These are phyloP conservation scores for Muricea muricata DNA, from an alignment of 92 coral and sea anemone genomes.

Conservation along the genomic window DNA sequence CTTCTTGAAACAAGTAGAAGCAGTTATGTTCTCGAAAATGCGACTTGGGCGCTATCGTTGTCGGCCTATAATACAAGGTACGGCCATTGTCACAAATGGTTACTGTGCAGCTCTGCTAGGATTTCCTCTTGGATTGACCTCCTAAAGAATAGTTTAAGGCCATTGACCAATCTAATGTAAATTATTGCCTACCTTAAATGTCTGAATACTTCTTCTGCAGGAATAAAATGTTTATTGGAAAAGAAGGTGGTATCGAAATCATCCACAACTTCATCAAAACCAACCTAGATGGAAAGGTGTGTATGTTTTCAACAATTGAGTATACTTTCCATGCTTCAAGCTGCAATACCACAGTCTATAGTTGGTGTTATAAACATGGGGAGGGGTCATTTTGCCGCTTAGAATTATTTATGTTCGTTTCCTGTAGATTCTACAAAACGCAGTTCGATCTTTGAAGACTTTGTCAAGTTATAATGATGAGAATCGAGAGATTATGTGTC, in stretches of 20 bases:
- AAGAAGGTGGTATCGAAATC: slow-evolving; percentile 83
- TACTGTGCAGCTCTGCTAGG: too few relatives aligned
- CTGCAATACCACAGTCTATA: too few relatives aligned
- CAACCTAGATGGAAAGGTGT: slow-evolving; percentile 72
- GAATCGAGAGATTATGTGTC: slow-evolving; percentile 81
- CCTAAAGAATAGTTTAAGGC: not conserved
- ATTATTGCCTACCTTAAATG: too few relatives aligned
- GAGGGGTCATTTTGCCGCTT: too few relatives aligned
- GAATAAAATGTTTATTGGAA: slow-evolving; percentile 83
- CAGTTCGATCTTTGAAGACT: slow-evolving; percentile 75
- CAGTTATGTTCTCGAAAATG: slow-evolving; percentile 80
- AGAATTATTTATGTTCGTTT: too few relatives aligned
- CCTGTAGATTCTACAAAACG: slow-evolving; percentile 48
- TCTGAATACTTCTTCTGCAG: slow-evolving; percentile 43
- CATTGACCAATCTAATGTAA: too few relatives aligned
- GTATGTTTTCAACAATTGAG: too few relatives aligned
- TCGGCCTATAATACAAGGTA: slow-evolving; percentile 80
- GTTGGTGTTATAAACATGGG: too few relatives aligned
- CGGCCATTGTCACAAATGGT: not conserved
- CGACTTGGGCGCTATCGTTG: slow-evolving; percentile 79
- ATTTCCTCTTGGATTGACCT: too few relatives aligned
- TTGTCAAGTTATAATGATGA: slow-evolving; percentile 79
- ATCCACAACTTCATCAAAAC: slow-evolving; percentile 73
- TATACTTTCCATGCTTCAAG: too few relatives aligned
- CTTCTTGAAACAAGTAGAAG: slow-evolving; percentile 63